phyloP scores from a whole-genome alignment of 2,888 invertebrate genomes.

The Aphodius sticticus region DNA sequence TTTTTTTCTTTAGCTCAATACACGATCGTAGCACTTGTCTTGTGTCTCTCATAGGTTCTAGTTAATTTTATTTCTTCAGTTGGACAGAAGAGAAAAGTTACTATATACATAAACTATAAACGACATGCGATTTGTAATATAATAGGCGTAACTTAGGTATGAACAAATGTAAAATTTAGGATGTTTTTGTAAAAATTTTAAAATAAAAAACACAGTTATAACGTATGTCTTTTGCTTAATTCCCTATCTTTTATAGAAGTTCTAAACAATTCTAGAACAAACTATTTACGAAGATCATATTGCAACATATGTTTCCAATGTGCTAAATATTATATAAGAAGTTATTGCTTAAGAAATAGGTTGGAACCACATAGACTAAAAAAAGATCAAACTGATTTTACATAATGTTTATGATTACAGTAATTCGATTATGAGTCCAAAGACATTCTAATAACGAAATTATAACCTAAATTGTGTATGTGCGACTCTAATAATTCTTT shows the following conservation, averaged over 20 bases:
- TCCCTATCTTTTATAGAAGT: background rate
- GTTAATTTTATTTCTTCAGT: conserved; percentile 4
- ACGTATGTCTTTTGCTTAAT: background rate
- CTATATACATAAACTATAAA: background rate
- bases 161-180: background rate
- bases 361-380: background rate
- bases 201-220: background rate
- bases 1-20: conserved; percentile 15
- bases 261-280: background rate
- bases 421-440: background rate
- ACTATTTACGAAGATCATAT: background rate
- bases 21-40: background rate
- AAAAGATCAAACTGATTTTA: background rate
- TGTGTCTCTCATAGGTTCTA: background rate
- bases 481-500: too few species aligned
- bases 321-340: background rate
- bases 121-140: background rate
- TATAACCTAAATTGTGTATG: background rate
- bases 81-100: background rate
- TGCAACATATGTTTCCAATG: background rate
- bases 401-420: background rate
- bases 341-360: background rate
- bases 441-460: background rate
- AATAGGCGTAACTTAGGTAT: background rate
- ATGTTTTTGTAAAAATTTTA: conserved; percentile 4